These are phyloP conservation scores for Marmota flaviventris DNA, from an alignment of 2,113 vertebrate genomes.

Conservation along the genomic window DNA sequence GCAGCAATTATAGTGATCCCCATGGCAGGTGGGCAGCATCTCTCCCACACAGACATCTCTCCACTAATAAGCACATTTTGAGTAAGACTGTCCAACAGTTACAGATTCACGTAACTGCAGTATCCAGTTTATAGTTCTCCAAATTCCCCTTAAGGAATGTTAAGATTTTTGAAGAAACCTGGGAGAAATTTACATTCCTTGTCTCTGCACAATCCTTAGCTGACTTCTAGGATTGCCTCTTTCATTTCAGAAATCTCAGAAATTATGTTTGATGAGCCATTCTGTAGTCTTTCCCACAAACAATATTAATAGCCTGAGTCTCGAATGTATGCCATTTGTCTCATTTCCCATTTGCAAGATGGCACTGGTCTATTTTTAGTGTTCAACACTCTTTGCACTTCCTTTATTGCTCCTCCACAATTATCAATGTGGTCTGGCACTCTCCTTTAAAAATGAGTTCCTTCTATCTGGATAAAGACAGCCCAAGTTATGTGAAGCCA, in stretches of 20 bases:
- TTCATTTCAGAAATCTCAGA: not conserved
- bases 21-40: not conserved
- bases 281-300: not conserved
- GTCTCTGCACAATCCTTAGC: not conserved
- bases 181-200: not conserved
- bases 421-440: not conserved
- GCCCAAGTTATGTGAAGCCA: not conserved
- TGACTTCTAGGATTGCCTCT: not conserved
- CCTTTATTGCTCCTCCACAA: not conserved
- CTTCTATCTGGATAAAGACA: not conserved
- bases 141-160: not conserved
- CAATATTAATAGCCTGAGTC: not conserved
- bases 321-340: not conserved
- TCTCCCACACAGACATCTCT: not conserved
- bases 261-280: not conserved
- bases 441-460: not conserved
- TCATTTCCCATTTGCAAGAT: not conserved
- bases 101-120: not conserved
- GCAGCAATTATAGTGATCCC: not conserved
- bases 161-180: conserved; percentile 8
- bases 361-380: not conserved
- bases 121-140: not conserved
- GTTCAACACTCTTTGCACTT: not conserved
- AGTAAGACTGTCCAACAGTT: not conserved
- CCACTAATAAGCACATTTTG: not conserved